Base-by-base conservation (phyloP, 2,113 vertebrate genomes). In the Platichthys flesus region DNA sequence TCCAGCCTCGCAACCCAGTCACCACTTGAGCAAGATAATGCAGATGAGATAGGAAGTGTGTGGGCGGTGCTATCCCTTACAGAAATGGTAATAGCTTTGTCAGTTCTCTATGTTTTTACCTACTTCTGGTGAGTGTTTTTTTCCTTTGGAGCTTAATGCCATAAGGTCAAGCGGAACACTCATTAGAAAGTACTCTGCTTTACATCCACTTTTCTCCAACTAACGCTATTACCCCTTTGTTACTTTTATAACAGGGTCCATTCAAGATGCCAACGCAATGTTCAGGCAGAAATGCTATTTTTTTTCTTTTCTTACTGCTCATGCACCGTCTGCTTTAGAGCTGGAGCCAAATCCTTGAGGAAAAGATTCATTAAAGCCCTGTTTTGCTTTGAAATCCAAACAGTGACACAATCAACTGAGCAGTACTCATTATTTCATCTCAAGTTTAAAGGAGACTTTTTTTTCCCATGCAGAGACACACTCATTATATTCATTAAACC, bases 41-140 rank as follows among this genome's bases (percentile, higher is more conserved):
- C 70, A 84, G 65, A 72, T 74, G 64, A 79, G 69, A 74, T 66
- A 78, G 59, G 71, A 52, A 55, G 40, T 26, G 78, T 67, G 83
- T 95, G 92, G 87, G 93, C 84, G n/a, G 86, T 78, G 62, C 64
- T 59, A 58, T 73, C 74, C 78, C 77, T 81, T 74, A 75, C 59
- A 70, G 86, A 82, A 93, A 89, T 89, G 87, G 73, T 83, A 76
- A 90, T 89, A 64, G 90, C 87, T 94, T 93, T 86, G 87, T 86
- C 84, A 67, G 88, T 70, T 87, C 64, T 81, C 76, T 42, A 71
- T 88, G 92, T 81, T 85, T 90, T 94, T 92, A 76, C 74, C 71
- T 84, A 81, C 88, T 88, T 79, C 63, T 74, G 87, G 82, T 74
- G 70, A 67, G 74, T 76, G 56, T 60, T 73, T 60, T 77, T 84